These are phyloP conservation scores for Himalopsyche japonica DNA, from an alignment of 2,888 invertebrate genomes.

Conservation along the genomic window DNA sequence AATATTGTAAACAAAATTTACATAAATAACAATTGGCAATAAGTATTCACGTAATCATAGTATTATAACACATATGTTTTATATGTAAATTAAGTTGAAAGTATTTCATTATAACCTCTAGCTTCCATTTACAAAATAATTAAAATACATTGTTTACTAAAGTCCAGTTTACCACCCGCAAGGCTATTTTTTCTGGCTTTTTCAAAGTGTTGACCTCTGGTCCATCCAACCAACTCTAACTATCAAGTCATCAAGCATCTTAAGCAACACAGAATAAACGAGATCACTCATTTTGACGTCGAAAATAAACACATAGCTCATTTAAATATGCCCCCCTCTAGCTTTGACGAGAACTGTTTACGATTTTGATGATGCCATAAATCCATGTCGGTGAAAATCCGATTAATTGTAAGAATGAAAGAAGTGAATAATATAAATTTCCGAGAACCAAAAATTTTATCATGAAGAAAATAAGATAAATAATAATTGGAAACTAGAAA, in stretches of 20 bases:
- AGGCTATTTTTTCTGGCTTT: not conserved
- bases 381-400: not conserved
- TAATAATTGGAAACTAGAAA: too few species aligned
- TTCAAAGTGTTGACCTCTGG: not conserved
- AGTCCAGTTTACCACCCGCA: not conserved
- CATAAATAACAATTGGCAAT: too few species aligned
- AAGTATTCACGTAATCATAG: too few species aligned
- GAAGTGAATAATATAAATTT: too few species aligned
- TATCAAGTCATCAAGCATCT: conserved; percentile 18
- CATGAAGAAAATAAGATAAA: too few species aligned
- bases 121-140: not conserved
- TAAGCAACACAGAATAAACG: conserved; percentile 8
- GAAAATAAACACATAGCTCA: conserved; percentile 36
- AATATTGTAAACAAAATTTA: too few species aligned
- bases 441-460: too few species aligned
- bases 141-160: not conserved
- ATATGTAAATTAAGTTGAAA: not conserved
- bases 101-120: not conserved
- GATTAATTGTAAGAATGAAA: too few species aligned
- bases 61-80: too few species aligned
- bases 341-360: not conserved
- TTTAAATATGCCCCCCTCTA: conserved; percentile 19
- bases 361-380: not conserved
- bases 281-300: conserved; percentile 33
- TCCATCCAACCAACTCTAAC: not conserved